These are phyloP conservation scores for Microctonus aethiopoides DNA, from an alignment of 2,888 invertebrate genomes.

Conservation along the genomic window DNA sequence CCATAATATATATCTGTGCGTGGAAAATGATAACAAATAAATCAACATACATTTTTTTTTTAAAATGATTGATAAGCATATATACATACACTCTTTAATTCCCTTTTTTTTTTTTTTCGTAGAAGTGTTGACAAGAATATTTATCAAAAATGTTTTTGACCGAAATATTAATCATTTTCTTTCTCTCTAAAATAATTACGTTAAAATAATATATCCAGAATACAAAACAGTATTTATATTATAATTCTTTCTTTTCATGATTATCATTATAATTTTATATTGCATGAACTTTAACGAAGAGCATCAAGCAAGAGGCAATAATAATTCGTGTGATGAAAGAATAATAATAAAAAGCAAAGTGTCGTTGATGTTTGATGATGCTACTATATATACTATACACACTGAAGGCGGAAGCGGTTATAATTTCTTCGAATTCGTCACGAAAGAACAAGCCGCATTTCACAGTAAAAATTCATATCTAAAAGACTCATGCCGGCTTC, in stretches of 20 bases:
- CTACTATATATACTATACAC: no score
- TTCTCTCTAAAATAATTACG: neutral
- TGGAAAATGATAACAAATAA: conserved; percentile 16
- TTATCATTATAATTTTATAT: neutral
- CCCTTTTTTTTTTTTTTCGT: neutral
- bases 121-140: conserved; percentile 6
- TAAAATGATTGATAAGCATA: neutral
- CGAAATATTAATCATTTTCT: neutral
- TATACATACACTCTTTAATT: neutral
- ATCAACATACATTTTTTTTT: conserved; percentile 11
- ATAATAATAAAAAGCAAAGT: conserved; percentile 5
- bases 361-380: neutral
- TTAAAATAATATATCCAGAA: no score
- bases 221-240: no score
- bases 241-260: neutral
- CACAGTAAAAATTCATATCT: conserved; percentile 25
- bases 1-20: conserved; percentile 6
- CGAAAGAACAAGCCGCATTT: conserved; percentile 19
- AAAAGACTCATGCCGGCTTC: neutral
- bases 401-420: conserved; percentile 26
- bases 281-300: no score
- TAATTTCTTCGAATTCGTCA: conserved; percentile 28
- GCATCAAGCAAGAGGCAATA: neutral
- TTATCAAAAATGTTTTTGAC: conserved; percentile 1
- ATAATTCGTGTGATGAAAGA: conserved; percentile 5